These are phyloP conservation scores for Cryptoblepharus egeriae DNA, from an alignment of 2,797 vertebrate species.

Conservation along the genomic window DNA sequence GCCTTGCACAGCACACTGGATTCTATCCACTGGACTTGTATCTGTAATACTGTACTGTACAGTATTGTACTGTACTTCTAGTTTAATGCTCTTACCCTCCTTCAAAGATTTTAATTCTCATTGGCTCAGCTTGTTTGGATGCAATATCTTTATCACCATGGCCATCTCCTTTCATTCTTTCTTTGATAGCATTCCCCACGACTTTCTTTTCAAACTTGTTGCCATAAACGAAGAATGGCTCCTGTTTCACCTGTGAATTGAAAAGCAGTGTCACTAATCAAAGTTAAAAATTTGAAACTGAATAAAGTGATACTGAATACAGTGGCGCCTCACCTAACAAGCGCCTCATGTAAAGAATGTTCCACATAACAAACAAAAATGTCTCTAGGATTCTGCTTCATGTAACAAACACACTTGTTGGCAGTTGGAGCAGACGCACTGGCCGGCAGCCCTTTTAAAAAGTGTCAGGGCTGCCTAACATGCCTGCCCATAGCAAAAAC, in stretches of 20 bases:
- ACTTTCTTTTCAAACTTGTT: conserved; percentile 92
- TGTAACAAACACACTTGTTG: too few relatives aligned
- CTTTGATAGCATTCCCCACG: conserved; percentile 89
- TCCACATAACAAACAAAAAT: too few relatives aligned
- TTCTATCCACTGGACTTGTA: not conserved
- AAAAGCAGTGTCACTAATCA: conserved; percentile 69
- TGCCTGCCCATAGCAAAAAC: too few relatives aligned
- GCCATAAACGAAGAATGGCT: conserved; percentile 89
- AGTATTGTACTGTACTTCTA: conserved; percentile 55
- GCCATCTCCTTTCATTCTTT: conserved; percentile 91
- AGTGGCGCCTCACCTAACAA: too few relatives aligned
- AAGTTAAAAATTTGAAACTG: conserved; percentile 61
- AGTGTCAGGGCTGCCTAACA: too few relatives aligned
- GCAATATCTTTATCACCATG: conserved; percentile 92
- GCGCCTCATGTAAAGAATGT: too few relatives aligned
- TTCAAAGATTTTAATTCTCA: conserved; percentile 99
- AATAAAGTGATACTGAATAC: too few relatives aligned
- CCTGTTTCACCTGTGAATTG: conserved; percentile 90
- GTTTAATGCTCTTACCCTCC: conserved; percentile 90
- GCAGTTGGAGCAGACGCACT: too few relatives aligned
- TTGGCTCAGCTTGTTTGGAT: conserved; percentile 89
- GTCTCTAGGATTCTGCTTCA: too few relatives aligned
- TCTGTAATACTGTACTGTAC: conserved; percentile 54
- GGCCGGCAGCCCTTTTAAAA: too few relatives aligned
- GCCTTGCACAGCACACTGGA: not conserved